A percentile compares a stretch with the other conserved stretches of the same genome.
These are phyloP conservation scores for Ectropis crepuscularia DNA, from an alignment of 2,888 invertebrate genomes.

Conservation along the genomic window DNA sequence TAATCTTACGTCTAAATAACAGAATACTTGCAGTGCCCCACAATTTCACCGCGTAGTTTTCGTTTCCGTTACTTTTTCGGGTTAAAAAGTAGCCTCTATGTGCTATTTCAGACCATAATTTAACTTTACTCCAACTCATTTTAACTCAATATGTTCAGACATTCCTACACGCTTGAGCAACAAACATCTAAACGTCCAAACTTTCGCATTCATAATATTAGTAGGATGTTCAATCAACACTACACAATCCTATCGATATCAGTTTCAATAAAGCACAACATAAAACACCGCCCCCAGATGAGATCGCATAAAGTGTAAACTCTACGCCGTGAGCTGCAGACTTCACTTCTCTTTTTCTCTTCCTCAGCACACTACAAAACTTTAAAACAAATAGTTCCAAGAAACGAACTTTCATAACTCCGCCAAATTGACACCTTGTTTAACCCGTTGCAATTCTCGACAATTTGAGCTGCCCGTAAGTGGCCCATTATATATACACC, in stretches of 20 bases:
- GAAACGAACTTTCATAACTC: slow-evolving; percentile 82
- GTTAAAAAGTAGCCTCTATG: no score
- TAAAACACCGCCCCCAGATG: slow-evolving; percentile 66
- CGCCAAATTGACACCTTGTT: slow-evolving; percentile 84
- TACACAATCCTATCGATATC: slow-evolving; percentile 40
- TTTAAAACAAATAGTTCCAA: slow-evolving; percentile 82
- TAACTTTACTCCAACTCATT: no score
- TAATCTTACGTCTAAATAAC: no score
- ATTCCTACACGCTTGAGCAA: no score
- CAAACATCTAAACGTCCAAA: no score
- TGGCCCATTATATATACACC: slow-evolving; percentile 78
- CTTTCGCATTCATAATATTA: slow-evolving; percentile 5
- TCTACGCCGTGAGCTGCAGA: slow-evolving; percentile 47
- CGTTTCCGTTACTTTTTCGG: no score
- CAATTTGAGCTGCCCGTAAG: slow-evolving; percentile 81
- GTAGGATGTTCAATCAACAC: slow-evolving; percentile 36
- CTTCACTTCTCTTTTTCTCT: slow-evolving; percentile 28
- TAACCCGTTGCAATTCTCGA: slow-evolving; percentile 77
- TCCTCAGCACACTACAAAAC: slow-evolving; percentile 53
- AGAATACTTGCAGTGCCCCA: no score
- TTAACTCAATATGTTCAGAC: no score
- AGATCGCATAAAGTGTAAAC: slow-evolving; percentile 73
- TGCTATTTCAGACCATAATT: no score
- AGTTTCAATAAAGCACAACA: slow-evolving; percentile 70
- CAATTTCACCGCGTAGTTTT: no score